Conservation (phyloP, 2,797 vertebrate genomes). For the Pipistrellus kuhlii region DNA sequence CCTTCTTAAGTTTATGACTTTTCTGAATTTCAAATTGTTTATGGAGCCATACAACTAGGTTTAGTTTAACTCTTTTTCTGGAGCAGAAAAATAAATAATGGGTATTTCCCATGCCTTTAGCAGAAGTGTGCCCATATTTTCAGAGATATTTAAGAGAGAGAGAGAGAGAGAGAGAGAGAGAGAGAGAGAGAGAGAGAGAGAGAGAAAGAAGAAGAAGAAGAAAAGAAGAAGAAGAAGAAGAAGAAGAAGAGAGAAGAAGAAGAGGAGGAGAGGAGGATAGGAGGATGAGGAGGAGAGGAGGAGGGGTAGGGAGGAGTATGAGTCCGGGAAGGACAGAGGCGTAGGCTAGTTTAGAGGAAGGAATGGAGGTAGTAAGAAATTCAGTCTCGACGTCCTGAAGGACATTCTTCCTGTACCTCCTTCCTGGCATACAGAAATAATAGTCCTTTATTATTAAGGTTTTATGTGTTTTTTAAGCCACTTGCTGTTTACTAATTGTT, state of each 20-base stretch:
- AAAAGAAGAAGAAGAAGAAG: too few relatives aligned
- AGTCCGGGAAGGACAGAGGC: too few relatives aligned
- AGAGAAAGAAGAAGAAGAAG: neutral
- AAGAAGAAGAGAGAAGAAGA: too few relatives aligned
- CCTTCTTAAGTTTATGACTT: neutral
- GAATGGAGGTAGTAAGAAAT: too few relatives aligned
- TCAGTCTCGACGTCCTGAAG: too few relatives aligned
- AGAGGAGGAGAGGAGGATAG: too few relatives aligned
- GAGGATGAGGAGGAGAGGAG: too few relatives aligned
- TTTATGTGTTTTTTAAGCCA: neutral
- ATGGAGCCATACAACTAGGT: neutral
- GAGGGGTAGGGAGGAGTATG: too few relatives aligned
- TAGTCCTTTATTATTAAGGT: neutral
- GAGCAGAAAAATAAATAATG: neutral
- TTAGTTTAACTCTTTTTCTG: constrained; percentile 10
- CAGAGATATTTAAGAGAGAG: neutral
- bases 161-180: neutral
- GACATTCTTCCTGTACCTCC: too few relatives aligned
- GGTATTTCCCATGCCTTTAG: neutral
- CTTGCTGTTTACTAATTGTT: constrained; percentile 27
- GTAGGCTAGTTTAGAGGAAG: too few relatives aligned
- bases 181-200: neutral
- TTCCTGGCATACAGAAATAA: too few relatives aligned
- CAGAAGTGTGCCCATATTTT: neutral
- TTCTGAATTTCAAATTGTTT: neutral